Evolutionary conservation across 2,888 invertebrate species (phyloP).

Genomic region (Marronus borbonicus): DNA sequence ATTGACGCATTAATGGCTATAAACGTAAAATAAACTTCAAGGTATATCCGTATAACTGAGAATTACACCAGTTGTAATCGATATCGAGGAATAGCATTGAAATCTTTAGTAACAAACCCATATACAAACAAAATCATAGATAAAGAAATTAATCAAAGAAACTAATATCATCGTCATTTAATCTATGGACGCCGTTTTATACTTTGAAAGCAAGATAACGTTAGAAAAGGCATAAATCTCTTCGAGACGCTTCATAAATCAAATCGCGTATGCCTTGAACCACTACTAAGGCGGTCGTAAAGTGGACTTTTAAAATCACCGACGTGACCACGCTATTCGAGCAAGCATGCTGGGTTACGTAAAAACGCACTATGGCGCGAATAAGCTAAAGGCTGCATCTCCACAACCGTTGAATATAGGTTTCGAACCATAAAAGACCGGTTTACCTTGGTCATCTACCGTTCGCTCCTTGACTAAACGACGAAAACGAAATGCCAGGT

Average conservation of each 20-base stretch:
- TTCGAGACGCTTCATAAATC: slow-evolving; percentile 29
- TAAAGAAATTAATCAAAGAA: too few species aligned
- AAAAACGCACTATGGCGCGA: slow-evolving; percentile 27
- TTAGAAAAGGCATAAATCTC: slow-evolving; percentile 35
- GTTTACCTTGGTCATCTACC: slow-evolving; percentile 42
- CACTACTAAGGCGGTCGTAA: slow-evolving; percentile 19
- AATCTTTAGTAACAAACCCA: too few species aligned
- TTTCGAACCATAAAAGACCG: slow-evolving; percentile 38
- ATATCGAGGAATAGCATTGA: too few species aligned
- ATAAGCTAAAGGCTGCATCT: not conserved
- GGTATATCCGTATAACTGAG: too few species aligned
- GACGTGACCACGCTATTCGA: slow-evolving; percentile 18
- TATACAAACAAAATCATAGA: too few species aligned
- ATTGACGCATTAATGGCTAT: too few species aligned
- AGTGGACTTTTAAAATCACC: slow-evolving; percentile 42
- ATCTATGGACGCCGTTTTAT: too few species aligned
- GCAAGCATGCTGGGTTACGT: slow-evolving; percentile 13
- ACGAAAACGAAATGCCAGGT: slow-evolving; percentile 14
- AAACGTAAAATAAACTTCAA: too few species aligned
- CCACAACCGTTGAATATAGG: slow-evolving; percentile 24
- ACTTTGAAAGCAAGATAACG: too few species aligned
- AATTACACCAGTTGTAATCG: too few species aligned
- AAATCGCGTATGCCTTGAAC: slow-evolving; percentile 39
- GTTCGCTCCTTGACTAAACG: slow-evolving; percentile 19
- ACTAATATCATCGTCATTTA: too few species aligned